Conservation (phyloP, 1,140 invertebrate genomes). For the Paramacrobiotus metropolitanus region DNA sequence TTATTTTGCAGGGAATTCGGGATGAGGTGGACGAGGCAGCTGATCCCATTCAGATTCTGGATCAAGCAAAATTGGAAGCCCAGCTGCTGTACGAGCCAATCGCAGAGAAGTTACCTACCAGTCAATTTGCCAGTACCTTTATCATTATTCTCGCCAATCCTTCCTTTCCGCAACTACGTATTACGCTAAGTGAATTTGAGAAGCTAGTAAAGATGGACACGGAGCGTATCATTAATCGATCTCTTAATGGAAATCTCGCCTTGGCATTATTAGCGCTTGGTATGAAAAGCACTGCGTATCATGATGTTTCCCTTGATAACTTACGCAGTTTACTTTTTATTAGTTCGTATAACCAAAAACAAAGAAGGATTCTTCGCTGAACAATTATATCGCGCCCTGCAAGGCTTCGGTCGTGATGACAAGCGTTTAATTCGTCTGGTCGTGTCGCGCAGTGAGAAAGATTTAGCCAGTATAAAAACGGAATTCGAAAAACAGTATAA, state of each 20-base stretch:
- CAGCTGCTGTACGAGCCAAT: not conserved
- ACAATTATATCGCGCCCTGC: not conserved
- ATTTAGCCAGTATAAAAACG: not conserved
- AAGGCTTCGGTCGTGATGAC: not conserved
- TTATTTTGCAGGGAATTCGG: not conserved
- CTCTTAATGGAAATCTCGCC: not conserved
- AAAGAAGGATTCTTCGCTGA: not conserved
- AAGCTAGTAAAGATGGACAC: not conserved
- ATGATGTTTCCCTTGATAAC: not conserved
- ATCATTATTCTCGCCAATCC: not conserved
- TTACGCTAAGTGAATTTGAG: not conserved
- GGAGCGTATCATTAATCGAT: not conserved
- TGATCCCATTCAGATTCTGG: not conserved
- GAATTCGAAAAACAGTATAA: not conserved
- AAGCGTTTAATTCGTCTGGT: not conserved
- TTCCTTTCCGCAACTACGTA: not conserved
- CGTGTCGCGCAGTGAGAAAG: constrained; percentile 1
- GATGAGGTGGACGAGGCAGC: not conserved
- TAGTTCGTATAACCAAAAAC: not conserved
- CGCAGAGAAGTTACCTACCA: not conserved
- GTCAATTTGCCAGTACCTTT: not conserved
- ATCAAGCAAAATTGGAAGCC: not conserved
- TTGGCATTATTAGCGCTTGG: not conserved
- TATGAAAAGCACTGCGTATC: too few species aligned
- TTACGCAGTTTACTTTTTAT: not conserved